These are phyloP conservation scores for Gymnocheta viridis DNA, from an alignment of 2,888 invertebrate genomes.

Conservation along the genomic window DNA sequence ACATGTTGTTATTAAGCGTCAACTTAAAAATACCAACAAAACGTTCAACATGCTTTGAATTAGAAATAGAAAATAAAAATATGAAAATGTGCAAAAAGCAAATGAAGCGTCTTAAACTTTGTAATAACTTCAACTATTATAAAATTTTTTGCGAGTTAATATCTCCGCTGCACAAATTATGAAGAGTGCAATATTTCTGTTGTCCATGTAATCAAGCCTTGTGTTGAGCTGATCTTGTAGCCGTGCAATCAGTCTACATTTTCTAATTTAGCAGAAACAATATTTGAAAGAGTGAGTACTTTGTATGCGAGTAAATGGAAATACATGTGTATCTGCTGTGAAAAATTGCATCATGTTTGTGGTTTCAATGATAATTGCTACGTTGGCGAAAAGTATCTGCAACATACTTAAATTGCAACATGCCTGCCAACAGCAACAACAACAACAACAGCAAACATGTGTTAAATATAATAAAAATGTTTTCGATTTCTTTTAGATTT, in stretches of 20 bases:
- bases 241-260: conserved; percentile 39
- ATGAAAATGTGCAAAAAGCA: conserved; percentile 21
- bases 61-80: conserved; percentile 7
- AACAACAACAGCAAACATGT: conserved; percentile 47
- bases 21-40: conserved; percentile 22
- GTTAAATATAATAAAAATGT: conserved; percentile 30
- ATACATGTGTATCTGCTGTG: conserved; percentile 16
- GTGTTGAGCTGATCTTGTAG: conserved; percentile 30
- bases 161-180: conserved; percentile 44
- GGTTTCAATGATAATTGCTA: conserved; percentile 68
- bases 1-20: conserved; percentile 51
- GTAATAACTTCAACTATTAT: conserved; percentile 19
- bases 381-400: conserved; percentile 43
- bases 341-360: conserved; percentile 67
- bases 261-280: conserved; percentile 53
- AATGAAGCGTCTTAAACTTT: conserved; percentile 28
- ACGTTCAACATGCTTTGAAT: conserved; percentile 13
- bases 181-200: conserved; percentile 41
- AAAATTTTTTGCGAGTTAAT: conserved; percentile 15
- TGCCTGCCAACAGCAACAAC: conserved; percentile 48
- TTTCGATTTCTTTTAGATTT: conserved; percentile 15
- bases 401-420: conserved; percentile 57
- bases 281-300: conserved; percentile 10
- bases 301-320: conserved; percentile 10
- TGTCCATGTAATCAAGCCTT: conserved; percentile 29